A percentile compares a stretch with the other conserved stretches of the same genome.
Conservation (phyloP, 2,113 vertebrate species). For the Sorex fumeus region DNA sequence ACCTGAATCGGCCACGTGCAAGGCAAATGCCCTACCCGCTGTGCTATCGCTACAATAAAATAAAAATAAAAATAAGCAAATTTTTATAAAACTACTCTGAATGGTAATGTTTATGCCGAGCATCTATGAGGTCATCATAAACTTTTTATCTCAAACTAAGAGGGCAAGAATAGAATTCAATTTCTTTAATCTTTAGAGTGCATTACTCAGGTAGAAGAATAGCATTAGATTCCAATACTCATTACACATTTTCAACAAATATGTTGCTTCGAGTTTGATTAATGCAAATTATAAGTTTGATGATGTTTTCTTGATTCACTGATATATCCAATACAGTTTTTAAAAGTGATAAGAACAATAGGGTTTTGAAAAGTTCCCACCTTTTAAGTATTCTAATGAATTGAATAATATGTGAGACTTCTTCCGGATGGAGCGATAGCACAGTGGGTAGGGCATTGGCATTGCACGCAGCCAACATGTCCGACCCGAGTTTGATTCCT, state of each 20-base stretch:
- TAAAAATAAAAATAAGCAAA: no score
- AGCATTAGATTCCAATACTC: neutral
- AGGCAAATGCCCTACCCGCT: no score
- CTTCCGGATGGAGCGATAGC: no score
- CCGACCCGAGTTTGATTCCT: no score
- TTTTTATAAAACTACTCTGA: neutral
- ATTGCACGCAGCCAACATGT: no score
- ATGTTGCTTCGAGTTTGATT: neutral
- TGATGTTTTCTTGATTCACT: neutral
- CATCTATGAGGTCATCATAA: neutral
- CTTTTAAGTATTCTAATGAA: no score
- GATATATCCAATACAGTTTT: neutral
- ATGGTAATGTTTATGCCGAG: conserved; percentile 43
- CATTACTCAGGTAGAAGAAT: neutral
- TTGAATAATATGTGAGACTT: neutral
- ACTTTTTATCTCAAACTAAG: neutral
- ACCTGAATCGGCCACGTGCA: no score
- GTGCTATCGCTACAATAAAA: no score
- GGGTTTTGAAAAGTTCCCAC: no score
- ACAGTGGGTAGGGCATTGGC: no score
- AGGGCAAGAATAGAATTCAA: conserved; percentile 24
- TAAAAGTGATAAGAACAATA: neutral
- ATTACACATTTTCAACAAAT: conserved; percentile 43
- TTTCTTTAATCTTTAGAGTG: neutral
- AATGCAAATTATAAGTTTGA: conserved; percentile 27